Conservation (phyloP, 2,888 invertebrate genomes). For the Lasioglossum vierecki region DNA sequence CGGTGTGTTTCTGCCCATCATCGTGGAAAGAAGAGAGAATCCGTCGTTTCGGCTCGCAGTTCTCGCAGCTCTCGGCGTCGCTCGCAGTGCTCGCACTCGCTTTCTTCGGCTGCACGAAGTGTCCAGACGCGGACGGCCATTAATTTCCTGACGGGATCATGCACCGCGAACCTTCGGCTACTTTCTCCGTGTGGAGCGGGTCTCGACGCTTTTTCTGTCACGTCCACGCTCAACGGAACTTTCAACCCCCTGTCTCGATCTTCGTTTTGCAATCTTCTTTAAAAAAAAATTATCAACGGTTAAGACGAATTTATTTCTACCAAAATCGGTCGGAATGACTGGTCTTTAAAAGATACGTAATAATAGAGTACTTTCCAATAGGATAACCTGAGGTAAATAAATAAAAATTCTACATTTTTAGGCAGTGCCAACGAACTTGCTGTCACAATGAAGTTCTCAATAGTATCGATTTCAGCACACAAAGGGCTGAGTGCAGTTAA, state of each 20-base stretch:
- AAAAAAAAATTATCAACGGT: no score
- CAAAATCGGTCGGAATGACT: no score
- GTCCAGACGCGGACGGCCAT: slow-evolving; percentile 9
- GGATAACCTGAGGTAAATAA: no score
- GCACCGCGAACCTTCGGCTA: neutral
- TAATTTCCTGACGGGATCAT: slow-evolving; percentile 43
- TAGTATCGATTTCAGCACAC: slow-evolving; percentile 22
- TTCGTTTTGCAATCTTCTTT: neutral
- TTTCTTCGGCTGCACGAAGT: slow-evolving; percentile 54
- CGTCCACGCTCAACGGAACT: slow-evolving; percentile 39
- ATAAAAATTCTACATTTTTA: no score
- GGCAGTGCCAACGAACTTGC: neutral
- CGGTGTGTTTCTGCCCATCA: slow-evolving; percentile 10
- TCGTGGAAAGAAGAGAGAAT: slow-evolving; percentile 55
- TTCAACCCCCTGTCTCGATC: neutral
- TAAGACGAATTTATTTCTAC: no score
- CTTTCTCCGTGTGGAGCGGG: slow-evolving; percentile 28
- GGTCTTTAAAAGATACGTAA: no score
- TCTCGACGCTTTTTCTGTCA: neutral
- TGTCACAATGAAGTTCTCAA: slow-evolving; percentile 26
- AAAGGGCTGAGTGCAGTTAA: slow-evolving; percentile 35
- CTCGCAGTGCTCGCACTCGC: slow-evolving; percentile 40
- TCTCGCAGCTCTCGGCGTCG: neutral
- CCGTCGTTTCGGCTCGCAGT: slow-evolving; percentile 19
- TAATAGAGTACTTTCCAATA: no score